Conservation (phyloP, 2,888 invertebrate species). For the Apodemia zela region DNA sequence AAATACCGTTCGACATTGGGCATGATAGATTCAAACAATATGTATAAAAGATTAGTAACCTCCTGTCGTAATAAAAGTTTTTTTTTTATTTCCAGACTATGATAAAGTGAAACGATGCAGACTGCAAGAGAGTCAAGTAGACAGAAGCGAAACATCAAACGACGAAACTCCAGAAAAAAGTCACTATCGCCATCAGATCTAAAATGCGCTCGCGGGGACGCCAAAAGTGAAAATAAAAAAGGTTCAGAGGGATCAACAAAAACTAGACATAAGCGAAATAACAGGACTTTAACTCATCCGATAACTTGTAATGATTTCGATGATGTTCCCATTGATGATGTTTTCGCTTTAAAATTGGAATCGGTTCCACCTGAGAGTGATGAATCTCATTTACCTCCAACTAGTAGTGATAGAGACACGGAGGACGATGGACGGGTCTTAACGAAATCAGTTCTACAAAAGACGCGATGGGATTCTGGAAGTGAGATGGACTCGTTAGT, state of each 20-base stretch:
- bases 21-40: not conserved
- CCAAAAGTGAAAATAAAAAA: conserved; percentile 61
- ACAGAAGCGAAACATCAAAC: conserved; percentile 68
- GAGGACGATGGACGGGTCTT: conserved; percentile 64
- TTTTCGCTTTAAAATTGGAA: conserved; percentile 54
- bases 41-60: not conserved
- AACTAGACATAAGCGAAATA: conserved; percentile 72
- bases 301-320: conserved; percentile 53
- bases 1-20: no score
- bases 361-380: conserved; percentile 62
- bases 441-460: conserved; percentile 48
- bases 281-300: conserved; percentile 74
- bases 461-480: conserved; percentile 72
- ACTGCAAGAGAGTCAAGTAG: conserved; percentile 67
- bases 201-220: conserved; percentile 57
- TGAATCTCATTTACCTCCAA: conserved; percentile 70
- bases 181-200: conserved; percentile 73
- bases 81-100: conserved; percentile 50
- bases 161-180: conserved; percentile 74
- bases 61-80: no score
- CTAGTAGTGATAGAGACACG: conserved; percentile 75
- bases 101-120: conserved; percentile 71
- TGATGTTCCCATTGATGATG: conserved; percentile 52
- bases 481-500: conserved; percentile 82
- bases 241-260: conserved; percentile 74